A percentile compares a stretch with the other conserved stretches of the same genome.
phyloP scores from a whole-genome alignment of 2,113 vertebrate genomes.

The Myotis lucifugus region DNA sequence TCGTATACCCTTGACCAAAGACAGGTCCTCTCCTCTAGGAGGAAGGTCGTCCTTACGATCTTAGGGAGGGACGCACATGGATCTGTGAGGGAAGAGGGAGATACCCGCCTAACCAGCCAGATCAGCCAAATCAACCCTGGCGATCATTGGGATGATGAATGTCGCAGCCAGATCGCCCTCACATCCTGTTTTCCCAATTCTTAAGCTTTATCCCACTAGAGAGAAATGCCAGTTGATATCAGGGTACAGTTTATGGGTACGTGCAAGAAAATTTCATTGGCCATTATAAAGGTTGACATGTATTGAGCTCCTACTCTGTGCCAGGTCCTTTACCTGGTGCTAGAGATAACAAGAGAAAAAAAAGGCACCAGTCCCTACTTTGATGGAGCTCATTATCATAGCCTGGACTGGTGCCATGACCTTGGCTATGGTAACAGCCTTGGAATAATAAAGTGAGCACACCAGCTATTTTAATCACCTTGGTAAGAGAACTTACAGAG shows the following conservation, averaged over 20 bases:
- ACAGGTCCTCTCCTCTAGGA: no score
- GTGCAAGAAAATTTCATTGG: neutral
- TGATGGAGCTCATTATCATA: neutral
- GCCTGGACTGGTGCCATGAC: neutral
- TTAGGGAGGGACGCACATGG: no score
- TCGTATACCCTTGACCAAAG: no score
- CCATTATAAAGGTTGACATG: neutral
- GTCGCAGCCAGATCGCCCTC: no score
- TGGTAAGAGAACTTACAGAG: neutral
- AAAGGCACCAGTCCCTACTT: neutral
- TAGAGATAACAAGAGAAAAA: neutral
- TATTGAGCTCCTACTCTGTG: neutral
- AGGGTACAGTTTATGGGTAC: neutral
- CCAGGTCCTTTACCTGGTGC: neutral
- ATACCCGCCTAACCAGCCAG: no score
- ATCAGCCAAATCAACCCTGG: no score
- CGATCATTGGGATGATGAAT: no score
- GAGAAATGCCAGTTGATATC: neutral
- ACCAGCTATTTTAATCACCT: slow-evolving; percentile 11
- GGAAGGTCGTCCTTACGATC: no score
- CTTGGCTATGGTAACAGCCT: neutral
- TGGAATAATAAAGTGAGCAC: slow-evolving; percentile 9
- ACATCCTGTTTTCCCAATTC: neutral
- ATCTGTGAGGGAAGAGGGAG: no score
- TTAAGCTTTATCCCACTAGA: neutral